Conservation (phyloP, 2,113 vertebrate genomes). For the Haplochromis vanheusdeni region DNA sequence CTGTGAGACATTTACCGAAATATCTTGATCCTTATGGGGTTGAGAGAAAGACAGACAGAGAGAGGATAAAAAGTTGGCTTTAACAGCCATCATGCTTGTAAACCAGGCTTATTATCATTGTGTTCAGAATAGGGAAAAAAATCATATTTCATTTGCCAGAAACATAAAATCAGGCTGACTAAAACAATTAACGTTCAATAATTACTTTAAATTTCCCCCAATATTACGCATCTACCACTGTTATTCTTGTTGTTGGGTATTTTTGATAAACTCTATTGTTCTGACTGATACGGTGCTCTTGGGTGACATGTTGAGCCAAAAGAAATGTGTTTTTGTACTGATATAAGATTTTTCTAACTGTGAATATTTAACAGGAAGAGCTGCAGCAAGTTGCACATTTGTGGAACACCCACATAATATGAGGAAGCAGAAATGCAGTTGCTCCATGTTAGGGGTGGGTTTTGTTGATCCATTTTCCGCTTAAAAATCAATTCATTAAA, state of each 20-base stretch:
- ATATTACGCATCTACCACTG: not conserved
- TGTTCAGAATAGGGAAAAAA: too few species aligned
- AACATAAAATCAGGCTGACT: not conserved
- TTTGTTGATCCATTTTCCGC: rapidly evolving
- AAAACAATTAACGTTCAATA: not conserved
- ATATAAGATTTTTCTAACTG: rapidly evolving
- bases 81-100: too few species aligned
- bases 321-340: not conserved
- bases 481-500: not conserved
- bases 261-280: not conserved
- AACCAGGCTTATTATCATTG: too few species aligned
- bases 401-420: not conserved
- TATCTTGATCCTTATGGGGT: too few species aligned
- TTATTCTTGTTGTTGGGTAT: not conserved
- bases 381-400: not conserved
- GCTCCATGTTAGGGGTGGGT: not conserved
- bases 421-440: not conserved
- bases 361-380: not conserved
- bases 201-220: not conserved
- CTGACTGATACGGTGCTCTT: not conserved
- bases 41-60: too few species aligned
- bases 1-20: rapidly evolving
- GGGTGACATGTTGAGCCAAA: not conserved
- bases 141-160: not conserved
- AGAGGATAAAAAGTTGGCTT: too few species aligned